phyloP scores from a whole-genome alignment of 2,113 vertebrate genomes.

The Platycercus adscitus region DNA sequence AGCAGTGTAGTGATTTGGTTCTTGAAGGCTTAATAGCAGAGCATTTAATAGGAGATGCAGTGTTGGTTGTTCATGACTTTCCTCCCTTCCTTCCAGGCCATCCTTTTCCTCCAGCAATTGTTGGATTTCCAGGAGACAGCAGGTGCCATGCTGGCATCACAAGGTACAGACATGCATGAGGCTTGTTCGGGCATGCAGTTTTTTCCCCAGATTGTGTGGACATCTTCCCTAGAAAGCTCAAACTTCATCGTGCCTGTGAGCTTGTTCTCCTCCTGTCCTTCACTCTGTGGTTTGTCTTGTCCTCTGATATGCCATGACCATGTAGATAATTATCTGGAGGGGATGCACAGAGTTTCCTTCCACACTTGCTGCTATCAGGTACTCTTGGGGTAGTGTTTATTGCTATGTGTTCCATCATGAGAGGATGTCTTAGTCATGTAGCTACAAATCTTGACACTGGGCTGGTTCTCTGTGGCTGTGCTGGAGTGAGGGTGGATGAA shows the following conservation, averaged over 20 bases:
- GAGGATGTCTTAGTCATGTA: not conserved
- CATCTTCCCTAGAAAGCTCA: not conserved
- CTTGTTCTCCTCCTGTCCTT: conserved; percentile 5
- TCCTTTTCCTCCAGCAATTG: conserved; percentile 95
- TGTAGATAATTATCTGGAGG: not conserved
- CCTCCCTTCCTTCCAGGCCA: conserved; percentile 80
- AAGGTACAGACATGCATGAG: conserved; percentile 82
- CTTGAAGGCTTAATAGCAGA: not conserved
- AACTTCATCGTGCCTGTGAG: not conserved
- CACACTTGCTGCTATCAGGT: not conserved
- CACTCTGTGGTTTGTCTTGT: conserved; percentile 28
- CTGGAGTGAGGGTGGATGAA: not conserved
- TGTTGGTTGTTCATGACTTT: not conserved
- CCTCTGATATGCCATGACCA: not conserved
- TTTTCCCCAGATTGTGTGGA: not conserved
- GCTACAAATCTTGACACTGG: not conserved
- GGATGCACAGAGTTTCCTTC: not conserved
- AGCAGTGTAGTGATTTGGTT: not conserved
- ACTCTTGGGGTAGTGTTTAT: not conserved
- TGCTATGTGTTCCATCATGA: not conserved
- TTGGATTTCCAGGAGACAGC: conserved; percentile 98
- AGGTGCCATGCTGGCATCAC: conserved; percentile 95
- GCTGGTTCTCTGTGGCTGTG: not conserved
- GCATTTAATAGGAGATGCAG: not conserved
- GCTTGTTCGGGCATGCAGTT: not conserved